Conservation (phyloP, 2,797 vertebrate genomes). For the Hoplostethus atlanticus region DNA sequence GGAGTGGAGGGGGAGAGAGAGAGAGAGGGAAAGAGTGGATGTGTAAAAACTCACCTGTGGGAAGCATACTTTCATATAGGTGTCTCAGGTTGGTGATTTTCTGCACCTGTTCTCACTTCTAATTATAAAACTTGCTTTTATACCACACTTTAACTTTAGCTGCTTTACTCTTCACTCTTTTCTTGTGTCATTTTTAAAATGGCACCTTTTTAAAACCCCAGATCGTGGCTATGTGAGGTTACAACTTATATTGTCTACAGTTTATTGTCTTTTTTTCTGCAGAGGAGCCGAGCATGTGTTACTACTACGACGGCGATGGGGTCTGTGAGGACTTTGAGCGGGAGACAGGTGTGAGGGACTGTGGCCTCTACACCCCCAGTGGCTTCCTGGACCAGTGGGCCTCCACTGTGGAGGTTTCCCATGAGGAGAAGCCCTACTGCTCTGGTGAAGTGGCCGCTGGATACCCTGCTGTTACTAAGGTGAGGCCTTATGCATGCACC, state of each 20-base stretch:
- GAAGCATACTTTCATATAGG: too few species aligned
- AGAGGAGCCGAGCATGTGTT: slow-evolving; percentile 97
- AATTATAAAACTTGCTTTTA: too few species aligned
- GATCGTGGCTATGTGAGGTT: background rate
- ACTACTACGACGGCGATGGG: slow-evolving; percentile 97
- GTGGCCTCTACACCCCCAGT: slow-evolving; percentile 95
- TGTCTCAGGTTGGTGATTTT: too few species aligned
- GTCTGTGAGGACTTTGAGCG: slow-evolving; percentile 98
- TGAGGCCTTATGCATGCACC: slow-evolving; percentile 77
- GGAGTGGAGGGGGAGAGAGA: background rate
- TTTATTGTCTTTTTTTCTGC: slow-evolving; percentile 39
- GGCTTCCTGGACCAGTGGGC: slow-evolving; percentile 98
- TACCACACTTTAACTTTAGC: too few species aligned
- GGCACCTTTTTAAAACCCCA: too few species aligned
- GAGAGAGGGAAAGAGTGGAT: background rate
- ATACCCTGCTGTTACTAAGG: slow-evolving; percentile 95
- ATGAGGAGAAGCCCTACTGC: slow-evolving; percentile 93
- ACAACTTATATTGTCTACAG: background rate
- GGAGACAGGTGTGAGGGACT: slow-evolving; percentile 95
- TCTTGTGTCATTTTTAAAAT: background rate
- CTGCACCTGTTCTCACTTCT: too few species aligned
- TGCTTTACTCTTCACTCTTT: background rate
- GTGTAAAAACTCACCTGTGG: too few species aligned
- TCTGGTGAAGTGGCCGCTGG: slow-evolving; percentile 94
- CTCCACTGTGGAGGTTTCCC: slow-evolving; percentile 91